Evolutionary conservation across 2,113 vertebrate genomes (phyloP), one percentile per base, ranked within the genome.

Genomic region (Carettochelys insculpta): DNA sequence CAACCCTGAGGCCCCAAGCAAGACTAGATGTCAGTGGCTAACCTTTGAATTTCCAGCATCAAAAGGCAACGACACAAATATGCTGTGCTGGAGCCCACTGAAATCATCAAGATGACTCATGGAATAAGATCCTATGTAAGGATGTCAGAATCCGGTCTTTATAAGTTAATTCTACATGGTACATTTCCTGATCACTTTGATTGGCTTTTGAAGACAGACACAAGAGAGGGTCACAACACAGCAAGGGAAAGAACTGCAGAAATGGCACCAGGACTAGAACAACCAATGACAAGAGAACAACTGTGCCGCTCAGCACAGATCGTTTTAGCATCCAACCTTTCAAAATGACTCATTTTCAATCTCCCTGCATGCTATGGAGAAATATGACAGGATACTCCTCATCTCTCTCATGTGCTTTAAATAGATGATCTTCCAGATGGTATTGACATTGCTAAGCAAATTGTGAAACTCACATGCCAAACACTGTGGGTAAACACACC

Each of bases 371-470:
- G 92, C 96, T 94, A 94, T 93, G 93, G 95, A 95, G 96, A 96
- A 97, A 96, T 94, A 96, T 92, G 96, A 95, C 94, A 95, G 96
- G 96, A 92, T 96, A 92, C 94, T 95, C 94, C 95, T 95, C 96
- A 94, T 96, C 94, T 96, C 94, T 96, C 94, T 94, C 93, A 93
- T 94, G 93, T 95, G 96, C 96, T 97, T 97, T 96, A 97, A 96
- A 97, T 96, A 97, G 96, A 96, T 75, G 95, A 96, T 94, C 94
- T 95, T 96, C 96, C 96, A 97, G 96, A 96, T 97, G 96, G 96
- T 96, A 97, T 96, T 97, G 96, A 97, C 96, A 96, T 82, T 94
- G 96, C 95, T 96, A 97, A 97, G 96, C 96, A 95, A 96, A 97
- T 96, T 97, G 96, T 95, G 95, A 96, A 95, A 95, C 85, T 92